Percentiles rank a stretch among this genome's conserved stretches.
These are phyloP conservation scores for Ophioninae sp. DNA, from an alignment of 2,888 invertebrate species.

Conservation along the genomic window DNA sequence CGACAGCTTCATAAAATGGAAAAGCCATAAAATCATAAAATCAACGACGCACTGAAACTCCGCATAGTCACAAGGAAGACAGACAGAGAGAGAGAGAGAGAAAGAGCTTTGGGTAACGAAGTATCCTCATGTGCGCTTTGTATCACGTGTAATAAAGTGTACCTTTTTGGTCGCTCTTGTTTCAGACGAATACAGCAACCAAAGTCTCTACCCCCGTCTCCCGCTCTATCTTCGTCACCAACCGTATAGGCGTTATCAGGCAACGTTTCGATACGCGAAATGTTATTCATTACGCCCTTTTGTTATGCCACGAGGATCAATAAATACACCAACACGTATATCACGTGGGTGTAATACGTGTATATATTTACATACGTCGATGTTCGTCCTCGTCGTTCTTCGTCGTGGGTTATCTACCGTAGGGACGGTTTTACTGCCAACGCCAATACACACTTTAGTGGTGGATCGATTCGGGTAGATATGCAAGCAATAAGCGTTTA, in stretches of 20 bases:
- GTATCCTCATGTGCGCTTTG: slow-evolving; percentile 1
- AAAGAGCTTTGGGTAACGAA: background rate
- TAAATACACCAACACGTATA: background rate
- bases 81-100: background rate
- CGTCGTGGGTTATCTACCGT: slow-evolving; percentile 73
- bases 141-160: slow-evolving; percentile 18
- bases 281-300: slow-evolving; percentile 4
- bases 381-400: too few species aligned
- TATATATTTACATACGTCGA: too few species aligned
- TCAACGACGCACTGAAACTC: slow-evolving; percentile 68
- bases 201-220: too few species aligned
- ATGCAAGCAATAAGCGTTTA: slow-evolving; percentile 81
- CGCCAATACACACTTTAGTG: slow-evolving; percentile 80
- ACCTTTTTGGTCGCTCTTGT: slow-evolving; percentile 57
- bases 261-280: background rate
- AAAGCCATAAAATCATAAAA: slow-evolving; percentile 80
- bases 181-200: slow-evolving; percentile 29
- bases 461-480: slow-evolving; percentile 81
- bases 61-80: background rate
- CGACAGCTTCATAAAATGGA: slow-evolving; percentile 80
- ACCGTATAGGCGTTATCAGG: background rate
- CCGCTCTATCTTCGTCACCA: background rate
- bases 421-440: slow-evolving; percentile 78
- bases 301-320: background rate
- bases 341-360: too few species aligned